These are phyloP conservation scores for Taenaris catops DNA, from an alignment of 2,888 invertebrate species.

Conservation along the genomic window DNA sequence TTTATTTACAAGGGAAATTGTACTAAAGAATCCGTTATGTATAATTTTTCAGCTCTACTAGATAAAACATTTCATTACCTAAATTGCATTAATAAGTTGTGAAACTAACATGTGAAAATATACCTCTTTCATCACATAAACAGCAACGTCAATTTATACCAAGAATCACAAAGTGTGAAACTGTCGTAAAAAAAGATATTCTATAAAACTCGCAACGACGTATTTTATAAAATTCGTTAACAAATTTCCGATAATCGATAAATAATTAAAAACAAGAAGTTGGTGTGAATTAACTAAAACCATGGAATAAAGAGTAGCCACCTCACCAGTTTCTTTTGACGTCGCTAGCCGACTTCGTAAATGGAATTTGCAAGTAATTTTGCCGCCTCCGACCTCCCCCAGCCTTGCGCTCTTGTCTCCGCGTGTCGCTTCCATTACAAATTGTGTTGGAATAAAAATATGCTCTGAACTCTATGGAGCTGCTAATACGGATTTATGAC, in stretches of 20 bases:
- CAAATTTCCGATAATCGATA: neutral
- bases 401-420: slow-evolving; percentile 72
- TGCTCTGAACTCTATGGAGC: slow-evolving; percentile 45
- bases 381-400: slow-evolving; percentile 41
- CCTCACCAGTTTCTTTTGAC: slow-evolving; percentile 53
- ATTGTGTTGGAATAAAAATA: slow-evolving; percentile 79
- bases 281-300: slow-evolving; percentile 18
- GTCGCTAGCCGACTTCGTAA: slow-evolving; percentile 65
- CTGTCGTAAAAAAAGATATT: no score
- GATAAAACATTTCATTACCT: no score
- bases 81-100: no score
- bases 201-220: no score
- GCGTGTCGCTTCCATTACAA: slow-evolving; percentile 78
- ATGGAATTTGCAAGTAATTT: slow-evolving; percentile 80
- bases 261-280: slow-evolving; percentile 6
- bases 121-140: no score
- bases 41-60: no score
- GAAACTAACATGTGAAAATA: no score
- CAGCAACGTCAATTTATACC: no score
- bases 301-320: slow-evolving; percentile 21
- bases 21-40: no score
- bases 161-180: no score
- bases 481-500: slow-evolving; percentile 29
- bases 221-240: neutral
- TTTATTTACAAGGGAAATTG: no score